Evolutionary conservation across 2,113 vertebrate species (phyloP).

Genomic region (Sinocyclocheilus anophthalmus): DNA sequence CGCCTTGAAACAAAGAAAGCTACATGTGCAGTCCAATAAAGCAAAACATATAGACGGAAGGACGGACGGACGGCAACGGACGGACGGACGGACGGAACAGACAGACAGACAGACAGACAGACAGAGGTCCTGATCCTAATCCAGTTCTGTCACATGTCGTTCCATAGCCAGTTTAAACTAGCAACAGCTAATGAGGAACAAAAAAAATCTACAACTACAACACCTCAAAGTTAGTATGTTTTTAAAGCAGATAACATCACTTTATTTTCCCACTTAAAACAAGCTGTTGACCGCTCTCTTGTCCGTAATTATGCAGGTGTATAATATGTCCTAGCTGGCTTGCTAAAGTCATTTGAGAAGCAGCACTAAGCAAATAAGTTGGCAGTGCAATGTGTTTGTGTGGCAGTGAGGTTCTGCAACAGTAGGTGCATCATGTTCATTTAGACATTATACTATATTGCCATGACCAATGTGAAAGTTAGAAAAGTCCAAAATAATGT

Average conservation of each 20-base stretch:
- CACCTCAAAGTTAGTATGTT: neutral
- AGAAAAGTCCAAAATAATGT: neutral
- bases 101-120: too few relatives aligned
- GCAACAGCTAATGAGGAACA: neutral
- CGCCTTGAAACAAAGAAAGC: neutral
- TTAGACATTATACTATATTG: neutral
- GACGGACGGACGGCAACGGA: too few relatives aligned
- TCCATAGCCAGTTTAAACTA: neutral
- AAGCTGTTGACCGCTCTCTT: slow-evolving; percentile 3
- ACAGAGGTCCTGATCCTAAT: too few relatives aligned
- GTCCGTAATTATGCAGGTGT: neutral
- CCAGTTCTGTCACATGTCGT: neutral
- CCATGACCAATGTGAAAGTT: neutral
- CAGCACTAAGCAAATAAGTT: neutral
- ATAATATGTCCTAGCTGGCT: neutral
- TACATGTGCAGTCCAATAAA: neutral
- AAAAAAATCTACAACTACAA: neutral
- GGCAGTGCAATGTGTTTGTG: neutral
- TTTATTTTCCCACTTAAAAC: neutral
- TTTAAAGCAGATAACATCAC: neutral
- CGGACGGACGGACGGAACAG: too few relatives aligned
- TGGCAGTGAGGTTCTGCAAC: neutral
- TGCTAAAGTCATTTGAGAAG: neutral
- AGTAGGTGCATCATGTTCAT: neutral
- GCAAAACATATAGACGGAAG: too few relatives aligned